Evolutionary conservation across 2,113 vertebrate genomes (phyloP), one percentile per base, ranked within the genome.

Genomic region (Anguilla rostrata): DNA sequence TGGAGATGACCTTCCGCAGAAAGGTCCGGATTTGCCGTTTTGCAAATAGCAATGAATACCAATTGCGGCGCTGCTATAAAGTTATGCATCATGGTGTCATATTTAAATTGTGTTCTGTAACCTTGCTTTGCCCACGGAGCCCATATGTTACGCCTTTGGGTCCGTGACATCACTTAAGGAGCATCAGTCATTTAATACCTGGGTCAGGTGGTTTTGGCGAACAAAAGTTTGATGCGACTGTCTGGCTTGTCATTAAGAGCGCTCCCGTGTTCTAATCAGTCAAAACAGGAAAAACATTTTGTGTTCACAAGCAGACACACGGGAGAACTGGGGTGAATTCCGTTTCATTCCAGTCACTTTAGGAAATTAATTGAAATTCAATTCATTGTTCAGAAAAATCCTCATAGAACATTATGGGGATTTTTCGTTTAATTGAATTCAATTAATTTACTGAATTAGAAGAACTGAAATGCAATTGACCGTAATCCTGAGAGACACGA

Each of bases 31-130:
- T 90, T 91, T 91, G 85, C 90, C 89, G 89, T 88, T 88, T 85
- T 84, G 79, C 88, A 92, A 91, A 91, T 92, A 89, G 86, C 87
- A 89, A 90, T 93, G 89, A 90, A 92, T 87, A 91, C 88, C 90
- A 91, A 91, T 90, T 90, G 89, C 85, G 86, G 91, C 90, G 86
- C 89, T 84, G 84, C 87, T 88, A 90, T 90, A 90, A 86, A 90
- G 89, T 89, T 92, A 92, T 93, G 91, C 89, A 92, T 91, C 89
- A 90, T 90, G 90, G 88, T 93, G 91, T 91, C 90, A 91, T 91
- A 91, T 92, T 92, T 89, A 92, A 93, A 93, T 91, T 91, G 89
- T 87, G 89, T 88, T 89, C 90, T 85, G 82, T 91, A 92, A 92
- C 92, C 91, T 92, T 92, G 90, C 85, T 20, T 81, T 90, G 84